Conservation (phyloP, 2,797 vertebrate genomes). For the Peromyscus attwateri region DNA sequence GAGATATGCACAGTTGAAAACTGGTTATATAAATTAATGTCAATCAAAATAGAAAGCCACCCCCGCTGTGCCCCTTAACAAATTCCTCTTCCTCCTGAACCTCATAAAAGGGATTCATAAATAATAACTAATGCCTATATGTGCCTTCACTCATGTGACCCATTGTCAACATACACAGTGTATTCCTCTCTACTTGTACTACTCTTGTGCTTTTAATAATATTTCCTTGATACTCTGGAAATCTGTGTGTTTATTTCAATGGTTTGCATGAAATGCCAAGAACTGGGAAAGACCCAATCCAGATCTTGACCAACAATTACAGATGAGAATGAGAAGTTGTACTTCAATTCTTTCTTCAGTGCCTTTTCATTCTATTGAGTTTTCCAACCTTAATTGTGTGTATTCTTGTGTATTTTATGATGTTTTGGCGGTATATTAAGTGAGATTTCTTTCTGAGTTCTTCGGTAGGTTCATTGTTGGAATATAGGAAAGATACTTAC, state of each 20-base stretch:
- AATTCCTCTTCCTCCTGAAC: neutral
- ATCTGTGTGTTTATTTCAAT: neutral
- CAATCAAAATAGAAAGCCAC: neutral
- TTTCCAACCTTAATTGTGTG: neutral
- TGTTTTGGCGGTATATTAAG: neutral
- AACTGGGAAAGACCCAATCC: neutral
- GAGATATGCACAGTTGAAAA: neutral
- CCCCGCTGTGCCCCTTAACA: neutral
- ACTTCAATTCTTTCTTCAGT: neutral
- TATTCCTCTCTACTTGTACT: neutral
- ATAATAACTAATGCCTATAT: too few species aligned
- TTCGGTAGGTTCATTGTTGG: neutral
- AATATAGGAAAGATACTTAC: neutral
- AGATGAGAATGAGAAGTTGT: neutral
- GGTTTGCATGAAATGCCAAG: neutral
- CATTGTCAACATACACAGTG: neutral
- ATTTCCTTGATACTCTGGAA: neutral
- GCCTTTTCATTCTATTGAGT: neutral
- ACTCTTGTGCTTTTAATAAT: neutral
- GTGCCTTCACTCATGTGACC: neutral
- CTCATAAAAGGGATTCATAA: neutral
- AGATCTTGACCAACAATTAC: neutral
- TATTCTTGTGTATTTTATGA: neutral
- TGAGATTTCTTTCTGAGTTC: neutral
- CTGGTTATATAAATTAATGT: neutral